Evolutionary conservation across 2,888 invertebrate species (phyloP).

Genomic region (Anodontia alba): DNA sequence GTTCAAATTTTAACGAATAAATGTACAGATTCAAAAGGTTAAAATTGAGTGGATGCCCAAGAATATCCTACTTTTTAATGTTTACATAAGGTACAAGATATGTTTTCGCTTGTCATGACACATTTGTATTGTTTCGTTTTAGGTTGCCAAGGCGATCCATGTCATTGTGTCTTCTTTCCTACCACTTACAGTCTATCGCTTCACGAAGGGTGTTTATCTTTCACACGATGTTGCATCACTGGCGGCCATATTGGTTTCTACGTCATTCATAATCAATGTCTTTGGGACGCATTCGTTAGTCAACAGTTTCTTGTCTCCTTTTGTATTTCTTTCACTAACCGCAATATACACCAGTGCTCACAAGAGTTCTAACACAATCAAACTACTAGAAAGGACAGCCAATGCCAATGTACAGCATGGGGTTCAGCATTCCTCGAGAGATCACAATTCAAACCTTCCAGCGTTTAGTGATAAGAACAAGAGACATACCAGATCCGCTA

Average conservation of each 20-base stretch:
- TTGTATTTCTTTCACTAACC: slow-evolving; percentile 58
- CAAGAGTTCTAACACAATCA: too few relatives aligned
- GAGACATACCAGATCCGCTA: background rate
- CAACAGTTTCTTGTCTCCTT: slow-evolving; percentile 75
- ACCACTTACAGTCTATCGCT: slow-evolving; percentile 68
- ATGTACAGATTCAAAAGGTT: too few relatives aligned
- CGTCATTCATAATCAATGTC: slow-evolving; percentile 69
- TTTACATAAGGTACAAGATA: too few relatives aligned
- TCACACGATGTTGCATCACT: slow-evolving; percentile 68
- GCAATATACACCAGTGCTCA: background rate
- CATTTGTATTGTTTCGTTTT: too few relatives aligned
- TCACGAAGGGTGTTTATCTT: slow-evolving; percentile 56
- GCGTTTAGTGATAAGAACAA: background rate
- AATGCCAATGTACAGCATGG: too few relatives aligned
- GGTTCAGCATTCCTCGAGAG: background rate
- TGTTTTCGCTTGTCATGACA: too few relatives aligned
- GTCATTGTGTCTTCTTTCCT: slow-evolving; percentile 65
- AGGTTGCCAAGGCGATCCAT: slow-evolving; percentile 71
- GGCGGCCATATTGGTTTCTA: slow-evolving; percentile 68
- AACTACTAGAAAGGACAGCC: too few relatives aligned
- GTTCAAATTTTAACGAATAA: too few relatives aligned
- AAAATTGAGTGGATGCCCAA: too few relatives aligned
- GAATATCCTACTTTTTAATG: too few relatives aligned
- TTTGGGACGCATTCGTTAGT: slow-evolving; percentile 79
- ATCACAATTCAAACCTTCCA: background rate